Conservation (phyloP, 1,140 invertebrate genomes). For the Cryptotermes secundus region DNA sequence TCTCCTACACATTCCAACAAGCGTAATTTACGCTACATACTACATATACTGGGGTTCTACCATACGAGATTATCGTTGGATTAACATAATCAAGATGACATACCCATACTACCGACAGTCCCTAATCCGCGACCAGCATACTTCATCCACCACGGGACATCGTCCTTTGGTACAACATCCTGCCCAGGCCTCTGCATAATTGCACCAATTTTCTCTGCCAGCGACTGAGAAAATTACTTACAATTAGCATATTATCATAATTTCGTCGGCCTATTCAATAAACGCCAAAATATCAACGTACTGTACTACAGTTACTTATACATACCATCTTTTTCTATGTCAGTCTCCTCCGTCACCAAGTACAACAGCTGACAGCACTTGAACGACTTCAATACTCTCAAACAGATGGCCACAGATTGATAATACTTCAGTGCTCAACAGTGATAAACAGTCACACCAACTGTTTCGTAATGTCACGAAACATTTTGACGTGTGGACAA, state of each 20-base stretch:
- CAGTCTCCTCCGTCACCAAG: not conserved
- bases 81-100: constrained; percentile 45
- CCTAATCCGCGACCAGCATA: constrained; percentile 80
- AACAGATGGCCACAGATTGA: not conserved
- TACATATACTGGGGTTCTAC: not conserved
- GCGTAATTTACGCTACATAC: not conserved
- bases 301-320: not conserved
- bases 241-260: not conserved
- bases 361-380: not conserved
- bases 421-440: not conserved
- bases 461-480: not conserved
- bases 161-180: constrained; percentile 71
- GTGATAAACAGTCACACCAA: not conserved
- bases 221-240: constrained; percentile 57
- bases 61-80: not conserved
- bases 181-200: constrained; percentile 75
- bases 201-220: constrained; percentile 72
- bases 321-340: not conserved
- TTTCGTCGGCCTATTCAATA: not conserved
- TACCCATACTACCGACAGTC: constrained; percentile 79
- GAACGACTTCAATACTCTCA: too few relatives aligned
- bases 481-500: too few relatives aligned
- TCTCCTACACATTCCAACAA: not conserved
- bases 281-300: not conserved
- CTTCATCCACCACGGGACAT: constrained; percentile 85